These are phyloP conservation scores for Tubulanus polymorphus DNA, from an alignment of 2,888 invertebrate genomes.

Conservation along the genomic window DNA sequence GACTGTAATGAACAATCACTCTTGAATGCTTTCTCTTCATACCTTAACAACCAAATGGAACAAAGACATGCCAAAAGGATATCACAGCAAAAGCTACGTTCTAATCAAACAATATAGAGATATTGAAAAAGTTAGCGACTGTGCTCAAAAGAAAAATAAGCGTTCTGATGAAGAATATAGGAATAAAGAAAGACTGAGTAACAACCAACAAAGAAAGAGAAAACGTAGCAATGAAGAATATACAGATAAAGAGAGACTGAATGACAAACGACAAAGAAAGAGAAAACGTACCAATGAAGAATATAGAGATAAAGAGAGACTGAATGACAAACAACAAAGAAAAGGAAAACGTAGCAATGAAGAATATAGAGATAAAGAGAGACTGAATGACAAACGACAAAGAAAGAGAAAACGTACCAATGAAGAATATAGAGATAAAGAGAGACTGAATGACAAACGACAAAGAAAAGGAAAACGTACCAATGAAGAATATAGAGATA, in stretches of 20 bases:
- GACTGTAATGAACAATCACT: too few species aligned
- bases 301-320: background rate
- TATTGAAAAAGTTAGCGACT: too few species aligned
- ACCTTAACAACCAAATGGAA: too few species aligned
- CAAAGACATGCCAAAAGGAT: too few species aligned
- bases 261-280: background rate
- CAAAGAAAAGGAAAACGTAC: background rate
- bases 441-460: background rate
- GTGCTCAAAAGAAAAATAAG: too few species aligned
- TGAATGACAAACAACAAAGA: background rate
- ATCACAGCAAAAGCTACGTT: too few species aligned
- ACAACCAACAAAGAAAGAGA: too few species aligned
- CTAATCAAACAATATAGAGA: too few species aligned
- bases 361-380: background rate
- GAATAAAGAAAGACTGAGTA: too few species aligned
- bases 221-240: background rate
- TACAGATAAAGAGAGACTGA: background rate
- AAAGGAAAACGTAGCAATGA: background rate
- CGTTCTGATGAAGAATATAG: too few species aligned
- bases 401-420: background rate
- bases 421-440: background rate
- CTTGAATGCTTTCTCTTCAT: too few species aligned
- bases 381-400: background rate
- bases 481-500: background rate
- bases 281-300: background rate